These are phyloP conservation scores for Coccyzus lansbergi DNA, from an alignment of 2,797 vertebrate genomes.

Conservation along the genomic window DNA sequence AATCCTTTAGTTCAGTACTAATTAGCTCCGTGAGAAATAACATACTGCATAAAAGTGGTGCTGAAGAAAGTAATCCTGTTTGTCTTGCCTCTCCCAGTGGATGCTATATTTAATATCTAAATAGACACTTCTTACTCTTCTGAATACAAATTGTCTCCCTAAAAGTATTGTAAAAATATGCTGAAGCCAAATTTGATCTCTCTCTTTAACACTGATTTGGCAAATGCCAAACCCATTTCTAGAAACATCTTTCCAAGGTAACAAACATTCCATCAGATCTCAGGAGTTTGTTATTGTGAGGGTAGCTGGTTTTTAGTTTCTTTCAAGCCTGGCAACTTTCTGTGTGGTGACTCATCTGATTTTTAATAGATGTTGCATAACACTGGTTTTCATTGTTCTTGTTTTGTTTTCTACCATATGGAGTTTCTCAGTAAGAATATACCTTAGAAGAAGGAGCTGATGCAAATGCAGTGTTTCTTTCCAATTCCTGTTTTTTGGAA, in stretches of 20 bases:
- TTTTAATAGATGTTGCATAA: constrained; percentile 61
- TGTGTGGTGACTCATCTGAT: constrained; percentile 51
- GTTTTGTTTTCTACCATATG: constrained; percentile 56
- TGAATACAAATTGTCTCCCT: background rate
- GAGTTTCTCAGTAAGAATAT: constrained; percentile 14
- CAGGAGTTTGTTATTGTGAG: background rate
- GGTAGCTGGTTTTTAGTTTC: constrained; percentile 1
- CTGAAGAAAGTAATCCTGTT: background rate
- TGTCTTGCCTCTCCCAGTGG: background rate
- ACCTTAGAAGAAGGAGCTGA: constrained; percentile 9
- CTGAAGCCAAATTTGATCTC: background rate
- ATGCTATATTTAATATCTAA: background rate
- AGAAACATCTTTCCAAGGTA: background rate
- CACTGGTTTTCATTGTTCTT: constrained; percentile 29
- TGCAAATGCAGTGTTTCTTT: background rate
- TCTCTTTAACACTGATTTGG: background rate
- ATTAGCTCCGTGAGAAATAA: background rate
- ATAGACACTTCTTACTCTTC: background rate
- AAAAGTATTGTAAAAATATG: background rate
- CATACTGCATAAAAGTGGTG: background rate
- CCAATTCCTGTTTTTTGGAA: background rate
- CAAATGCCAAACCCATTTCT: background rate
- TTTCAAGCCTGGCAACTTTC: constrained; percentile 16
- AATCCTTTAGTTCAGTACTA: background rate
- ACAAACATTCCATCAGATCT: background rate